Percentiles rank a stretch among this genome's conserved stretches.
Evolutionary conservation across 2,888 invertebrate species (phyloP).

Genomic region (Caenorhabditis becei): DNA sequence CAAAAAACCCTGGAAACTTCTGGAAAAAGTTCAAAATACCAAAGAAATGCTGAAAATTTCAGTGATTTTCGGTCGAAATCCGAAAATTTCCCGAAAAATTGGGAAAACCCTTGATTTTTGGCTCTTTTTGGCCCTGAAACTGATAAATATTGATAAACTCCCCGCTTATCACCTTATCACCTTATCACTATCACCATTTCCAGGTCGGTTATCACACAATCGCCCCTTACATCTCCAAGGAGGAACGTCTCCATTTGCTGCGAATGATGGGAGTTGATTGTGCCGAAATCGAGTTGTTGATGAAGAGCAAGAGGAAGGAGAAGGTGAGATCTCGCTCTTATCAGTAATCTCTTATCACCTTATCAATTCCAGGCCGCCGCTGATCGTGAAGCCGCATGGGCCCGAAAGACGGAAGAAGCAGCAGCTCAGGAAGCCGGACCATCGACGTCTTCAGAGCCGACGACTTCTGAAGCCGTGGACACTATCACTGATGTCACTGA

Average conservation of each 20-base stretch:
- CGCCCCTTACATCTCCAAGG: constrained; percentile 75
- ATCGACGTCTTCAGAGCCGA: constrained; percentile 13
- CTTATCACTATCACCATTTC: too few species aligned
- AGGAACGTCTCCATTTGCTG: constrained; percentile 74
- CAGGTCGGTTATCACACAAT: constrained; percentile 76
- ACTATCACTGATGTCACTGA: too few species aligned
- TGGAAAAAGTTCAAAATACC: too few species aligned
- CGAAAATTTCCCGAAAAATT: constrained; percentile 6
- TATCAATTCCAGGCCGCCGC: constrained; percentile 47
- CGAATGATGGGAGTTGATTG: constrained; percentile 75
- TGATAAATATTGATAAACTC: too few species aligned
- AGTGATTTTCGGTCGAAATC: neutral
- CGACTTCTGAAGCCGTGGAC: constrained; percentile 14
- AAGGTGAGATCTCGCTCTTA: constrained; percentile 63
- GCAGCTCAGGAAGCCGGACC: constrained; percentile 1
- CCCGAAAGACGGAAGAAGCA: constrained; percentile 30
- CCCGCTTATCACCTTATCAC: too few species aligned
- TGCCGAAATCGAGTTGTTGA: constrained; percentile 70
- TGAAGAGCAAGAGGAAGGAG: constrained; percentile 74
- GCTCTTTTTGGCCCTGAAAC: too few species aligned
- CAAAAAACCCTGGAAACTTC: too few species aligned
- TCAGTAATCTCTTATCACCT: too few species aligned
- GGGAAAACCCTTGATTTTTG: too few species aligned
- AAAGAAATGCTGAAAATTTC: too few species aligned
- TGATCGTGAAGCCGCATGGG: constrained; percentile 57